These are phyloP conservation scores for Bathynomus jamesi DNA, from an alignment of 1,140 invertebrate species.

Conservation along the genomic window DNA sequence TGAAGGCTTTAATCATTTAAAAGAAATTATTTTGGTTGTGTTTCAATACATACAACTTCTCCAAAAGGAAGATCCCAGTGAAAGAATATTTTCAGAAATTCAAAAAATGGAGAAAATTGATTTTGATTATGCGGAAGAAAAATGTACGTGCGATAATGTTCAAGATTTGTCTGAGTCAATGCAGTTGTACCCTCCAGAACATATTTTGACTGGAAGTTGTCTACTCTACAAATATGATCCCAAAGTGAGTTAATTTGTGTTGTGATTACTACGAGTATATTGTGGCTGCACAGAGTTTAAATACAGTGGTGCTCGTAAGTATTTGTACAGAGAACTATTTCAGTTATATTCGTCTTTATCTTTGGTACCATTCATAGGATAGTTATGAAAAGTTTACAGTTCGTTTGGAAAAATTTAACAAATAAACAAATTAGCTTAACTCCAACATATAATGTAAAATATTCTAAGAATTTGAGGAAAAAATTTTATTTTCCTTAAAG, in stretches of 20 bases:
- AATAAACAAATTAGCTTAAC: too few species aligned
- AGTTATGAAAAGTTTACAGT: too few species aligned
- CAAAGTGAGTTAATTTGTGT: constrained; percentile 68
- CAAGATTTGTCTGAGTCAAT: constrained; percentile 60
- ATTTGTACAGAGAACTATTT: too few species aligned
- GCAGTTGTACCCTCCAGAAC: constrained; percentile 73
- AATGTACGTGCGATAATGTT: constrained; percentile 40
- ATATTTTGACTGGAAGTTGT: constrained; percentile 68
- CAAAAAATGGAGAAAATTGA: constrained; percentile 56
- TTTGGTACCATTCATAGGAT: too few species aligned
- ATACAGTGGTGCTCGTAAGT: too few species aligned
- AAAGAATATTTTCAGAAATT: constrained; percentile 66
- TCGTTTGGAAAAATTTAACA: too few species aligned
- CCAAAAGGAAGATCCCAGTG: constrained; percentile 51
- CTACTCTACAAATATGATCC: constrained; percentile 74
- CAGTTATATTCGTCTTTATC: too few species aligned
- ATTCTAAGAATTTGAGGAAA: too few species aligned
- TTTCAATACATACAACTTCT: constrained; percentile 60
- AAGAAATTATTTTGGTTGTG: constrained; percentile 58
- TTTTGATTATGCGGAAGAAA: constrained; percentile 37
- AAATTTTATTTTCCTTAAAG: too few species aligned
- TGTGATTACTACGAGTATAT: constrained; percentile 45
- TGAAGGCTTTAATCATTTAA: constrained; percentile 71
- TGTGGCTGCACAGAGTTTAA: too few species aligned
- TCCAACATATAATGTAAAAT: too few species aligned